Evolutionary conservation across 2,113 vertebrate genomes (phyloP).

Genomic region (Coturnix japonica): DNA sequence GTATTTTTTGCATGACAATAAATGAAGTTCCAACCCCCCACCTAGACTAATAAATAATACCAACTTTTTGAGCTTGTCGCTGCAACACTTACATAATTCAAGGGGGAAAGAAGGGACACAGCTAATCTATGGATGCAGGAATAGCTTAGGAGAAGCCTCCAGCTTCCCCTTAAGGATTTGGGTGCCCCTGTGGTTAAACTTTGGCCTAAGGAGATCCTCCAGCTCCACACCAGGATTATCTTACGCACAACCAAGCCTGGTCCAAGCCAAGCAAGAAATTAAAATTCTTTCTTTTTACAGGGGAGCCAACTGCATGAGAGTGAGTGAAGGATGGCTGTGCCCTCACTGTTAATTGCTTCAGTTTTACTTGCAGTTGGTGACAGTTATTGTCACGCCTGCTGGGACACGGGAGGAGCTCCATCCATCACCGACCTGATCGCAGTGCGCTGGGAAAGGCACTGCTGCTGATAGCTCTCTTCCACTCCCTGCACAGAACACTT

Average conservation of each 20-base stretch:
- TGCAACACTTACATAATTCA: not conserved
- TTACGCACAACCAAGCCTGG: not conserved
- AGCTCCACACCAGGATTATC: not conserved
- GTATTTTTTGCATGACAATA: not conserved
- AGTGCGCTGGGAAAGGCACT: not conserved
- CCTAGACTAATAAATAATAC: not conserved
- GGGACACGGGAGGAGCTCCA: not conserved
- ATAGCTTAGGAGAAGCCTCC: not conserved
- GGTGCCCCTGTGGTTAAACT: not conserved
- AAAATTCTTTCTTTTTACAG: not conserved
- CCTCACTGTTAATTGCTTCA: not conserved
- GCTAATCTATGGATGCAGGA: not conserved
- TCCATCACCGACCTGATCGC: not conserved
- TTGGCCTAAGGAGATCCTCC: not conserved
- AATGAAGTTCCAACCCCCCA: not conserved
- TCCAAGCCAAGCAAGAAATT: not conserved
- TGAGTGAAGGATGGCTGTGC: not conserved
- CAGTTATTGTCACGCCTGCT: not conserved
- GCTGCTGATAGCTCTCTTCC: not conserved
- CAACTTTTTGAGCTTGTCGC: not conserved
- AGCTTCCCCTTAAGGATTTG: rapidly evolving
- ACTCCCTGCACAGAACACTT: not conserved
- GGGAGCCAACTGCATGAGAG: not conserved
- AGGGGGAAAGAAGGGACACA: not conserved
- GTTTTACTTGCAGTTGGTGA: not conserved